Conservation (phyloP, 2,797 vertebrate genomes). For the Hydrocynus forskahlii region DNA sequence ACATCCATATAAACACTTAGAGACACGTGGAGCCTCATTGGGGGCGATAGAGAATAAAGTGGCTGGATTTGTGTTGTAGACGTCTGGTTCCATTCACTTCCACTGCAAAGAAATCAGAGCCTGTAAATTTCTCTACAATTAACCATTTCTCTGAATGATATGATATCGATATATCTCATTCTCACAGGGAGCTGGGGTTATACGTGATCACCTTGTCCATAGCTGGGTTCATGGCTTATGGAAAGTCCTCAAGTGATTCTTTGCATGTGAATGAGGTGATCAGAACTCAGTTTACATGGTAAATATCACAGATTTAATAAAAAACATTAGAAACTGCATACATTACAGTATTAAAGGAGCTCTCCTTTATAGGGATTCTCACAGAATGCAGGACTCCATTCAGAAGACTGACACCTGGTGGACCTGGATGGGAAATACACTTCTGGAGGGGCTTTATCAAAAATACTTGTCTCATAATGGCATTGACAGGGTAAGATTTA, state of each 20-base stretch:
- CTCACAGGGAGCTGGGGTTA: slow-evolving; percentile 70
- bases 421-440: slow-evolving; percentile 72
- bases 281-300: slow-evolving; percentile 74
- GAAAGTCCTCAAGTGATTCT: slow-evolving; percentile 63
- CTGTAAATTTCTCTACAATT: too few species aligned
- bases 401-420: slow-evolving; percentile 76
- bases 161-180: background rate
- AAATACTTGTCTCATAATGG: background rate
- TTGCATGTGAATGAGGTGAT: slow-evolving; percentile 73
- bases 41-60: too few species aligned
- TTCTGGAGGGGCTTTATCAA: slow-evolving; percentile 72
- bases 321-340: background rate
- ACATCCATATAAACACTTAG: too few species aligned
- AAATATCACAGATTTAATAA: slow-evolving; percentile 32
- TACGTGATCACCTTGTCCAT: slow-evolving; percentile 68
- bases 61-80: background rate
- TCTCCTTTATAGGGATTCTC: slow-evolving; percentile 59
- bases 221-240: slow-evolving; percentile 69
- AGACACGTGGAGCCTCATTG: too few species aligned
- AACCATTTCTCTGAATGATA: too few species aligned
- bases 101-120: too few species aligned
- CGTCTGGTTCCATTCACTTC: background rate
- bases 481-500: slow-evolving; percentile 65
- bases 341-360: background rate
- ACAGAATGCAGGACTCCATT: slow-evolving; percentile 62